Conservation (phyloP, 2,888 invertebrate species). For the Acleris sparsana region DNA sequence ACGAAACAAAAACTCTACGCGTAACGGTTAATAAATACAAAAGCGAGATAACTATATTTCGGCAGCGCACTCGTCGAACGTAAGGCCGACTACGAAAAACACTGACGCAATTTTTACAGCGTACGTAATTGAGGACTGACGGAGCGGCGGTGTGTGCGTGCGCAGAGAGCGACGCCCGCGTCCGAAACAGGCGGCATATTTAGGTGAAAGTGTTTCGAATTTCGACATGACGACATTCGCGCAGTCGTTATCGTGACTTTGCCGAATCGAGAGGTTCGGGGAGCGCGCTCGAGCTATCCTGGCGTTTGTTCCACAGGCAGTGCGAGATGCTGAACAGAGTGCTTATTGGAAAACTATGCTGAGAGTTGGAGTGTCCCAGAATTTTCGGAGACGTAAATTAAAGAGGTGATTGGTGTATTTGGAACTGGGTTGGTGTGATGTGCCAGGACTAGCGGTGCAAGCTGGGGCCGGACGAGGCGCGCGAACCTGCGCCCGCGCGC, state of each 20-base stretch:
- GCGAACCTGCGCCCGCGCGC: constrained; percentile 70
- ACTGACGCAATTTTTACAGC: constrained; percentile 83
- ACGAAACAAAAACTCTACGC: constrained; percentile 69
- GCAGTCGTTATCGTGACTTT: constrained; percentile 84
- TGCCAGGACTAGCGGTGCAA: constrained; percentile 70
- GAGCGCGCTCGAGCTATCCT: constrained; percentile 54
- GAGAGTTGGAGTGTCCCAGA: constrained; percentile 70
- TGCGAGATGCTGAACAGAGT: constrained; percentile 64
- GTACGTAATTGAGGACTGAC: constrained; percentile 80
- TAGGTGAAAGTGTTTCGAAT: constrained; percentile 84
- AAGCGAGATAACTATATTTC: constrained; percentile 82
- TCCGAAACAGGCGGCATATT: constrained; percentile 83
- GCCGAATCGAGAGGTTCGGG: constrained; percentile 81
- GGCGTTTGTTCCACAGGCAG: constrained; percentile 66
- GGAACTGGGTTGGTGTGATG: constrained; percentile 71
- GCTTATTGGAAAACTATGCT: constrained; percentile 74
- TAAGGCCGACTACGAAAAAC: constrained; percentile 82
- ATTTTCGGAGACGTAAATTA: constrained; percentile 73
- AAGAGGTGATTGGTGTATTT: constrained; percentile 74
- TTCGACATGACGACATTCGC: constrained; percentile 84
- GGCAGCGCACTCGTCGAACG: constrained; percentile 66
- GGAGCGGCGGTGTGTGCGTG: constrained; percentile 78
- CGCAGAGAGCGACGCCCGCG: constrained; percentile 83
- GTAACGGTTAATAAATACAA: constrained; percentile 75
- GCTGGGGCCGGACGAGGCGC: constrained; percentile 76